Percentiles rank a stretch among this genome's conserved stretches.
phyloP scores from a whole-genome alignment of 2,113 vertebrate genomes.

The Heterocephalus glaber region DNA sequence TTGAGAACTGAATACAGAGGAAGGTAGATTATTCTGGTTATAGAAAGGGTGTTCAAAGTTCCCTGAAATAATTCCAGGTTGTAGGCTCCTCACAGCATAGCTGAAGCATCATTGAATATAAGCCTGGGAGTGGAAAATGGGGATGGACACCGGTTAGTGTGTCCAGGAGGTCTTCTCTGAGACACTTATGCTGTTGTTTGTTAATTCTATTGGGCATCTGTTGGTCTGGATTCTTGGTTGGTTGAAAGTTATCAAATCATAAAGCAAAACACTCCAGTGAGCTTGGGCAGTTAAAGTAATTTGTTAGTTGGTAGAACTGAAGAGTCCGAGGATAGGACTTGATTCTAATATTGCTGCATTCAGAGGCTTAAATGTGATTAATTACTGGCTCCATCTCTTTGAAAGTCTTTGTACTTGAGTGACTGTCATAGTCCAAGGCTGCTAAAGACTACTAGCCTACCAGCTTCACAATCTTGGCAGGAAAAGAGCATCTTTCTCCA shows the following conservation, averaged over 20 bases:
- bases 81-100: neutral
- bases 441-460: neutral
- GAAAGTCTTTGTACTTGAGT: neutral
- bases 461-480: neutral
- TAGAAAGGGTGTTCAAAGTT: neutral
- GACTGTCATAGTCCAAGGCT: neutral
- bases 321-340: neutral
- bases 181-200: neutral
- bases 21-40: neutral
- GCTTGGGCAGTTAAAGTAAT: neutral
- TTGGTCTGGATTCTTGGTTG: slow-evolving; percentile 8
- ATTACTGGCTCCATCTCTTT: neutral
- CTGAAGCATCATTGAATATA: neutral
- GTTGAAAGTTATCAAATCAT: neutral
- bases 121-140: neutral
- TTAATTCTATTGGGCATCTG: neutral
- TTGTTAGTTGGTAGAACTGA: slow-evolving; percentile 1
- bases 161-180: neutral
- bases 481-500: neutral
- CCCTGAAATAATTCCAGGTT: neutral
- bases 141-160: neutral
- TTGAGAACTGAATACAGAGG: neutral
- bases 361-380: neutral
- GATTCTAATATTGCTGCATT: neutral
- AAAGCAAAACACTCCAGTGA: slow-evolving; percentile 48